Base-by-base conservation (phyloP, 1,140 invertebrate genomes). In the Nephotettix cincticeps region DNA sequence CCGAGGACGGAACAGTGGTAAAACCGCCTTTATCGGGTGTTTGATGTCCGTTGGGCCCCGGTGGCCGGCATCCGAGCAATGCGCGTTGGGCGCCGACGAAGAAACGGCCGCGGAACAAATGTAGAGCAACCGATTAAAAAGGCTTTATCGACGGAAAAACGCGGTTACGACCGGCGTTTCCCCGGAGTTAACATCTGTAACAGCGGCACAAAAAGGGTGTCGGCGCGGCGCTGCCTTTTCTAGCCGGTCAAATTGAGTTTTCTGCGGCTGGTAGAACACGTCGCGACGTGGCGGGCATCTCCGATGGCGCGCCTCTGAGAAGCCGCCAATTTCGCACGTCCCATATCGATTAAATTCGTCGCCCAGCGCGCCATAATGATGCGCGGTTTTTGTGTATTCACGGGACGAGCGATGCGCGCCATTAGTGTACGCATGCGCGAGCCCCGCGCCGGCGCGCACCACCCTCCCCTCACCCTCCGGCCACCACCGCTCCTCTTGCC, bases 311-410 rank as follows among this genome's bases (percentile, higher is more conserved):
- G 47, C n/a, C 47, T 21, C 47, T 51, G 6, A 51, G 47, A 51
- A 19, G 47, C 47, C 14, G 47, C 47, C 17, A 23, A 23, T 51
- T 51, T 51, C 47, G 21, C 47, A 51, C 47, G 47, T 51, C 47
- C 47, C 47, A 51, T 51, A 51, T 51, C 47, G 47, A 51, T 51
- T 51, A 51, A 51, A 51, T 51, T 51, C 47, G 47, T 51, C 47
- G 14, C 47, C 47, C 14, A 17, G 14, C 14, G 21, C 14, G 47
- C 47, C 47, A 51, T 51, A 19, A 51, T 51, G 17, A 19, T 23
- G 47, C 47, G 47, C 21, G 17, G 17, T 23, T n/a, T 23, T 51
- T 51, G 47, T 51, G 47, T 51, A 51, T 51, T 51, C 47, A 51
- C 47, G 21, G 47, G 47, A n/a, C 47, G 47, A n/a, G 47, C 47